Percentiles rank a stretch among this genome's conserved stretches.
These are phyloP conservation scores for Neopelma chrysocephalum DNA, from an alignment of 2,797 vertebrate genomes.

Conservation along the genomic window DNA sequence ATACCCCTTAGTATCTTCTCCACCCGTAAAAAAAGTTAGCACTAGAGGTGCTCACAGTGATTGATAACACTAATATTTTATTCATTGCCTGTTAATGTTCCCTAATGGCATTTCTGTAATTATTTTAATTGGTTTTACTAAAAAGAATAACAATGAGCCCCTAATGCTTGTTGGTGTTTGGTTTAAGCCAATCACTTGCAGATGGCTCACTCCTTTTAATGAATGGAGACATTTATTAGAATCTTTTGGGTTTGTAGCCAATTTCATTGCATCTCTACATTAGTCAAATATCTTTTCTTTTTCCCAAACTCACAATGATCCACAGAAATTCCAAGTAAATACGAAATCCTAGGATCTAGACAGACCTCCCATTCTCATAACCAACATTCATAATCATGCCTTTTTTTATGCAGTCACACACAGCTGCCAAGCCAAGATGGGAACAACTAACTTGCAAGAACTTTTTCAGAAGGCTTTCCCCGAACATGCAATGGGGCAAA, in stretches of 20 bases:
- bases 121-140: constrained; percentile 42
- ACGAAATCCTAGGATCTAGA: not conserved
- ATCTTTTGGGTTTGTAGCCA: not conserved
- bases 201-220: not conserved
- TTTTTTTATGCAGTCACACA: not conserved
- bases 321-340: not conserved
- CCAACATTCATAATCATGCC: not conserved
- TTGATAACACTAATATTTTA: not conserved
- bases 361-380: not conserved
- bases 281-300: not conserved
- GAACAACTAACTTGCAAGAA: not conserved
- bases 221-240: not conserved
- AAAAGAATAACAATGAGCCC: constrained; percentile 15
- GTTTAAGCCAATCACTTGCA: not conserved
- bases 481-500: not conserved
- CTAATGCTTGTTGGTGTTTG: constrained; percentile 2
- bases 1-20: not conserved
- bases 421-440: not conserved
- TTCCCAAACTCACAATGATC: not conserved
- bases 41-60: not conserved
- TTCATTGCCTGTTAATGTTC: not conserved
- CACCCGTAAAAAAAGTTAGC: not conserved
- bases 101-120: constrained; percentile 13
- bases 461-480: not conserved
- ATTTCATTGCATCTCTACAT: not conserved